Evolutionary conservation across 2,797 vertebrate species (phyloP).

Genomic region (Cygnus olor): DNA sequence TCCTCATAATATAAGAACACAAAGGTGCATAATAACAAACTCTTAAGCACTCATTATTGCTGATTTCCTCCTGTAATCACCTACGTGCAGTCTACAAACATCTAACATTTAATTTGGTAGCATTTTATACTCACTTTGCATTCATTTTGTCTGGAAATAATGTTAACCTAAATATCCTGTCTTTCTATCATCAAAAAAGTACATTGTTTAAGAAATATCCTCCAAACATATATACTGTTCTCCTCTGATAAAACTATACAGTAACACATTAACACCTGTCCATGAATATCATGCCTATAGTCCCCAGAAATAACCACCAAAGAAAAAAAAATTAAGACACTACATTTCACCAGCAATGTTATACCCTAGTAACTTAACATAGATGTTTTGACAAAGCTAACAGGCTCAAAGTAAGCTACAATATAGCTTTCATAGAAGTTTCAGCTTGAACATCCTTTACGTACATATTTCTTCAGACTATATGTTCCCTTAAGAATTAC

Average conservation of each 20-base stretch:
- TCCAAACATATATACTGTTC: neutral
- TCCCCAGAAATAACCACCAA: neutral
- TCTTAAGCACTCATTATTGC: neutral
- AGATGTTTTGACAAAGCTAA: neutral
- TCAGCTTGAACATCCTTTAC: neutral
- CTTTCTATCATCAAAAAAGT: neutral
- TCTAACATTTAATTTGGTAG: neutral
- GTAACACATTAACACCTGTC: neutral
- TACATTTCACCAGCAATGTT: neutral
- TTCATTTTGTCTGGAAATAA: neutral
- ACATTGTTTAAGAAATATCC: neutral
- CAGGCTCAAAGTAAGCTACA: neutral
- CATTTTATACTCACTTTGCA: neutral
- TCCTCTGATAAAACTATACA: neutral
- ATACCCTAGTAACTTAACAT: neutral
- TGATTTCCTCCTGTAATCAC: neutral
- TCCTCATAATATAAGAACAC: neutral
- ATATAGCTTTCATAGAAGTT: neutral
- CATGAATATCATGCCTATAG: neutral
- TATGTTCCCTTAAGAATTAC: neutral
- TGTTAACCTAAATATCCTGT: neutral
- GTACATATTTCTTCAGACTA: neutral
- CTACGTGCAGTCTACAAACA: neutral
- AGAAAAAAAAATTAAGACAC: neutral
- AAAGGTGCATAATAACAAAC: neutral